Evolutionary conservation across 2,797 vertebrate species (phyloP), one percentile per base, ranked within the genome.

Genomic region (Coracias cyanogaster): DNA sequence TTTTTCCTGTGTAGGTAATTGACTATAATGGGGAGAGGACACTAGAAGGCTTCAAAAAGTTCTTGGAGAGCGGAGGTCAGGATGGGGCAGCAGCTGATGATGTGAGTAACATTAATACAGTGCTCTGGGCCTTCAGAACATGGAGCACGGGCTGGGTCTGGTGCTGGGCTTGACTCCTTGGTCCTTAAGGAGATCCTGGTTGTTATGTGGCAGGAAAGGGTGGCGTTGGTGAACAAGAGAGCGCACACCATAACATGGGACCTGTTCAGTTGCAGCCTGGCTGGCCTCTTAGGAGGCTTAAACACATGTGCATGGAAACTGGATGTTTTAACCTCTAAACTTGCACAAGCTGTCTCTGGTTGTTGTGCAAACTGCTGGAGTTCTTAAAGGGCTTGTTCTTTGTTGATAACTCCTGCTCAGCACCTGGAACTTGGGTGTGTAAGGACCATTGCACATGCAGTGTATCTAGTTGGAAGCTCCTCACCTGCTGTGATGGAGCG

Each of bases 21-120:
- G 99, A 99, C 69, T 99, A 99, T 96, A 99, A 99, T 1, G 99
- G 99, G 0, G 99, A 99, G 97, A 98, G 99, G 97, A 99, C 99
- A 1, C 91, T 99, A 87, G 99, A 99, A 19, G 99, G 99, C 61
- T 99, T 99, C 96, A 98, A 98, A 58, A 99, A 99, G 89, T 99
- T 99, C 98, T 81, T 99, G 98, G 99, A 99, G 97, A 99, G 99
- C 0, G 99, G 99, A 3, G 99, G 99, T 28, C 99, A 98, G 97
- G 99, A 99, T 5, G 99, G 99, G 3, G 99, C 99, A 0, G 99
- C 98, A 26, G 99, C 98, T 1, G 98, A 99, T 0, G 99, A 99
- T 1, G 99, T 99, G 4, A 98, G 98, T 98, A 86, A 37, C 25
- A 5, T 7, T 16, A 17, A 24, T 37, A 9, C 15, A n/a, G 12